These are phyloP conservation scores for Desoria tigrina DNA, from an alignment of 2,888 invertebrate species.

Conservation along the genomic window DNA sequence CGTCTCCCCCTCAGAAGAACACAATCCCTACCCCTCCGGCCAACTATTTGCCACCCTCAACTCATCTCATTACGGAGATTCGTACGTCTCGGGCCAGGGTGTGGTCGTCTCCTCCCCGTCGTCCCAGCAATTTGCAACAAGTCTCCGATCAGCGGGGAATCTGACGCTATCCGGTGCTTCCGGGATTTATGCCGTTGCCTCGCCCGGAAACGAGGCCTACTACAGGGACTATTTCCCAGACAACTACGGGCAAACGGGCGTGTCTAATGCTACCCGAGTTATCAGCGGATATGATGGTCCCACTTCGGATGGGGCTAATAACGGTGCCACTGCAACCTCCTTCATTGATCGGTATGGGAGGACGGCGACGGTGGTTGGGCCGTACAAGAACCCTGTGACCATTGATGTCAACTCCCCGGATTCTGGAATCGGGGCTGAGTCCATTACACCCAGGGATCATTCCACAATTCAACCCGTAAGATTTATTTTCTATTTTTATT, in stretches of 20 bases:
- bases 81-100: background rate
- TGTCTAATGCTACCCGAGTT: conserved; percentile 44
- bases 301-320: conserved; percentile 57
- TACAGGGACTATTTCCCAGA: conserved; percentile 65
- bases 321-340: conserved; percentile 60
- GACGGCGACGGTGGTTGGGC: conserved; percentile 53
- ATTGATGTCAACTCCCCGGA: conserved; percentile 94
- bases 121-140: conserved; percentile 53
- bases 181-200: conserved; percentile 45
- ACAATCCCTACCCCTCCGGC: conserved; percentile 42
- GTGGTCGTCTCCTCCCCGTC: conserved; percentile 59
- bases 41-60: conserved; percentile 50
- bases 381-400: conserved; percentile 62
- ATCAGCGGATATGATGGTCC: conserved; percentile 53
- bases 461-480: conserved; percentile 58
- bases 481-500: too few species aligned
- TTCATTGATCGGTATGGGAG: conserved; percentile 67
- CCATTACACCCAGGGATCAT: conserved; percentile 87
- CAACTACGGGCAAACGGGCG: conserved; percentile 39
- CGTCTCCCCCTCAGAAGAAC: conserved; percentile 33
- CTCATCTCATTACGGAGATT: conserved; percentile 30
- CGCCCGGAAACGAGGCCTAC: conserved; percentile 57
- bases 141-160: conserved; percentile 16
- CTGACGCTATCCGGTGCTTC: conserved; percentile 32
- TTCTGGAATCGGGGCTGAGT: conserved; percentile 92